Evolutionary conservation across 2,888 invertebrate species (phyloP), one percentile per base, ranked within the genome.

Genomic region (Lasioglossum figueresi): DNA sequence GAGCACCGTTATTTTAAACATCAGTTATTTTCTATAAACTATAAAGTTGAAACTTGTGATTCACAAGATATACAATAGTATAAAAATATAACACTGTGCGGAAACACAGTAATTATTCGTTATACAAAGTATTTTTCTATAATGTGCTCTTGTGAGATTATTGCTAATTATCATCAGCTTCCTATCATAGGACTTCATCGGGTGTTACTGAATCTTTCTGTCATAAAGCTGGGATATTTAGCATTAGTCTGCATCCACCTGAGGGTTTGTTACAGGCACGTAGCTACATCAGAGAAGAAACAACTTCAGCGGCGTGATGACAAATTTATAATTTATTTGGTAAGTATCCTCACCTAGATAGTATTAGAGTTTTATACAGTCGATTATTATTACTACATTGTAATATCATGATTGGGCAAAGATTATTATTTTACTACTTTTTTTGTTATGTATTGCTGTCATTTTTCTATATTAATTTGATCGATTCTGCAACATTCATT

Each of bases 211-310:
- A 84, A 81, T 79, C 77, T 83, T 81, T 74, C 82, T 83, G 63
- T 80, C 80, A 86, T 85, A 83, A 91, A 92, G 93, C 93, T 94
- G 92, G 90, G 92, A 93, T 94, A 93, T 84, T 94, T 94, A 93
- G 94, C 93, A 93, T 87, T 93, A 93, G 94, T 94, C 94, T 94
- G 90, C 90, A 94, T 95, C 95, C 95, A 96, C 96, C 96, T 96
- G 96, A 96, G 96, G 96, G 96, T 96, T 96, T 96, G 96, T 96
- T 96, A 95, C 96, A 96, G 96, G 96, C 95, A 94, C 93, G 80
- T 91, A 95, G 94, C 93, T 94, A 92, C 93, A 92, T 92, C 94
- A 93, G 91, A 91, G 92, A 94, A 92, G 93, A 93, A 91, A 93
- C 92, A 85, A 88, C 94, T 79, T 89, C 91, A 90, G 94, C 95